A percentile compares a stretch with the other conserved stretches of the same genome.
These are phyloP conservation scores for Diceros bicornis DNA, from an alignment of 2,797 vertebrate species.

Conservation along the genomic window DNA sequence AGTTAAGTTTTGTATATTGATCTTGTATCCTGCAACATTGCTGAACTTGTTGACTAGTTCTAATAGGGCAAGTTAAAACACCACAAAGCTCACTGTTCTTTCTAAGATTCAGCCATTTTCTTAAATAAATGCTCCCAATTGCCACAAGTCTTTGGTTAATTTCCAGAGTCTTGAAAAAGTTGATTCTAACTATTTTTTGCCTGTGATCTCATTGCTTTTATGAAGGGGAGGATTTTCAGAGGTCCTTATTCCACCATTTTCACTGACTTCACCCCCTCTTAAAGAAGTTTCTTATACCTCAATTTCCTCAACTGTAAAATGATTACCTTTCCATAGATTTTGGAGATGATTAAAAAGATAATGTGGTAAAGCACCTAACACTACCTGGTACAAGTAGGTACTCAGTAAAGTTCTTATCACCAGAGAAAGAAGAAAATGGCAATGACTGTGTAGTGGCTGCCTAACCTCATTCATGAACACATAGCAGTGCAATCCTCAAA, in stretches of 20 bases:
- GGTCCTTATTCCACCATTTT: neutral
- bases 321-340: neutral
- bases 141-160: neutral
- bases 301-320: neutral
- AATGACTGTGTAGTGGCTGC: accelerated
- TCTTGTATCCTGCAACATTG: neutral
- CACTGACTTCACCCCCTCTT: neutral
- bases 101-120: neutral
- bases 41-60: neutral
- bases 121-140: neutral
- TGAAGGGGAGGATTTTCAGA: neutral
- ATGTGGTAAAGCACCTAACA: neutral
- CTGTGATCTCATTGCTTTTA: neutral
- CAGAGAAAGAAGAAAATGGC: neutral
- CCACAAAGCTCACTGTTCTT: neutral
- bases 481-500: neutral
- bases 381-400: neutral
- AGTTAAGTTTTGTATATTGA: neutral
- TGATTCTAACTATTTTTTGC: neutral
- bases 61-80: neutral
- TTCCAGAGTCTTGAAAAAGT: neutral
- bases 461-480: neutral
- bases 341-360: neutral
- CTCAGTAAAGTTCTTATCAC: neutral
- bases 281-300: neutral